Base-by-base conservation (phyloP, 2,113 vertebrate species). In the Galemys pyrenaicus region DNA sequence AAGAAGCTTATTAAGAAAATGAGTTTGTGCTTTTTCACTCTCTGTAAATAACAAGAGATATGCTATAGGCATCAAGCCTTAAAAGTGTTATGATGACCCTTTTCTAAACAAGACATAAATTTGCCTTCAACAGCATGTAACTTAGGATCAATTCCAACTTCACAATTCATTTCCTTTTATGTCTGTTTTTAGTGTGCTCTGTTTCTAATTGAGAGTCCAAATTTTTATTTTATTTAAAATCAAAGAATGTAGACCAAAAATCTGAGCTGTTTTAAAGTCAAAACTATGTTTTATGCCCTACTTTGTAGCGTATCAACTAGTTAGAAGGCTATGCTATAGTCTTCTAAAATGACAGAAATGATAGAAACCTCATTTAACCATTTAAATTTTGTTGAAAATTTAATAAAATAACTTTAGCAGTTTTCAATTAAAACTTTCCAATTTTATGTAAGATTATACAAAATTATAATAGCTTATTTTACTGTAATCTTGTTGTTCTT, bases 1-100 rank as follows among this genome's bases (percentile, higher is more conserved):
- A 95, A 97, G 87, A 95, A 96, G 94, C 92, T 97, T 96, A 95
- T 97, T 97, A 96, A 96, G 96, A 96, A 97, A 96, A 97, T 96
- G 94, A 95, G 68, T 97, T 97, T 97, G 92, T 95, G 90, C 85
- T 89, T 96, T 96, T 96, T 95, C 88, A 97, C 97, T 97, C 95
- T 95, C 89, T 97, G 94, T 97, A 97, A 95, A 97, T 96, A 97
- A 95, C 92, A 97, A 97, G 96, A 97, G 92, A 95, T 96, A 97
- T 97, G 92, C 96, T 96, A 88, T 96, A 94, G 94, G 94, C 91
- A 0, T 97, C 85, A 96, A 88, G 46, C 65, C 83, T 97, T 95
- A 71, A 79, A 94, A 96, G 89, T 94, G 49, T 96, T 94, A 24
- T 94, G 83, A 39, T 96, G 96, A 95, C 96, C 95, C 94, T 94